phyloP scores from a whole-genome alignment of 2,888 invertebrate species.

The Petrolisthes manimaculis region DNA sequence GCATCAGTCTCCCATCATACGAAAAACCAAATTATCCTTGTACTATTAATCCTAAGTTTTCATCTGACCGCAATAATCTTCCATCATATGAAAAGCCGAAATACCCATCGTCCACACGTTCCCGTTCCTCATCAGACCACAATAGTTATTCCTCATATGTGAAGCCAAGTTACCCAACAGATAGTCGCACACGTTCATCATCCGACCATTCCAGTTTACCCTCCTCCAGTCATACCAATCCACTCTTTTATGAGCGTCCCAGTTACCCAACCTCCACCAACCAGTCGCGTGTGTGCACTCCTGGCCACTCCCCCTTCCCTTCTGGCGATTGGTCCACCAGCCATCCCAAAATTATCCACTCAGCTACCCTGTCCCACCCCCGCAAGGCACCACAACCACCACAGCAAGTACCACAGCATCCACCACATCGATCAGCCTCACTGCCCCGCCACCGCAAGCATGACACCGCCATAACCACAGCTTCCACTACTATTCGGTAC shows the following conservation, averaged over 20 bases:
- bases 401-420: neutral
- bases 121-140: neutral
- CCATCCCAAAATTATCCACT: neutral
- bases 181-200: neutral
- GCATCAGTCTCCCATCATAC: neutral
- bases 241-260: neutral
- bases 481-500: neutral
- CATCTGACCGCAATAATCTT: neutral
- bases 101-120: neutral
- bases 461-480: neutral
- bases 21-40: neutral
- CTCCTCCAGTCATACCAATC: neutral
- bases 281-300: neutral
- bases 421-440: slow-evolving; percentile 1
- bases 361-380: neutral
- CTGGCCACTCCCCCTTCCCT: neutral
- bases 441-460: slow-evolving; percentile 8
- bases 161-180: neutral
- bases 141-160: neutral
- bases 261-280: neutral
- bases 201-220: neutral
- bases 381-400: slow-evolving; percentile 1
- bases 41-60: neutral
- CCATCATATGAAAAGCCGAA: slow-evolving; percentile 10
- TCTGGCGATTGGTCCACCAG: neutral